Evolutionary conservation across 2,113 vertebrate genomes (phyloP), one percentile per base, ranked within the genome.

Genomic region (Ornithorhynchus anatinus): DNA sequence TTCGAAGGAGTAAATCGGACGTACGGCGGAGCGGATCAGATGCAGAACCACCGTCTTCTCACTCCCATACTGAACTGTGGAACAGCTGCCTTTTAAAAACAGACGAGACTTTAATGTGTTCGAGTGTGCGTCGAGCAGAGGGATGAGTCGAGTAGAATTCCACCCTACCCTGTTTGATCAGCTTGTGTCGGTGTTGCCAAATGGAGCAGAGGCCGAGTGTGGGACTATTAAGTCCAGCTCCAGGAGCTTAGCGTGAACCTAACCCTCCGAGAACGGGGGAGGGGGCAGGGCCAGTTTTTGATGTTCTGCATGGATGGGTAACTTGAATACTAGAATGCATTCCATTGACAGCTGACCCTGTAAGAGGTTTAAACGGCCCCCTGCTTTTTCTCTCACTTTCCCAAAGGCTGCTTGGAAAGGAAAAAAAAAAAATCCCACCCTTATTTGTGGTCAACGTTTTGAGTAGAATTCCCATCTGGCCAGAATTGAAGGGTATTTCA

Each of bases 221-320:
- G 40, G 79, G 72, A 44, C 85, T 86, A 51, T 86, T 85, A 76
- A 69, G 37, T 25, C 6, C 70, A 32, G 0, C 52, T 71, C 50
- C 2, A 8, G 78, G 69, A 43, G 71, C 45, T 79, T 51, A 75
- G 79, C 64, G 57, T 75, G 64, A 65, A 72, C 61, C 75, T 64
- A 67, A 85, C 67, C 70, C 77, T 10, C 0, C 74, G 88, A 90
- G 90, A 92, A 86, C 52, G 81, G 64, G 45, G 77, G 66, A 88
- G 73, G 86, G 89, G 82, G 68, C 1, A 27, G 88, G 88, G 89
- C 89, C 86, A 80, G 92, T 89, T 92, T 91, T 91, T 92, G 89
- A 92, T 93, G 90, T 93, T 93, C 92, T 92, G 92, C 93, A 57
- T 91, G 88, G 90, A 82, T 91, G 83, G 85, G 54, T 91, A 90